Evolutionary conservation across 1,140 invertebrate species (phyloP).

Genomic region (Xylocopa sonorina): DNA sequence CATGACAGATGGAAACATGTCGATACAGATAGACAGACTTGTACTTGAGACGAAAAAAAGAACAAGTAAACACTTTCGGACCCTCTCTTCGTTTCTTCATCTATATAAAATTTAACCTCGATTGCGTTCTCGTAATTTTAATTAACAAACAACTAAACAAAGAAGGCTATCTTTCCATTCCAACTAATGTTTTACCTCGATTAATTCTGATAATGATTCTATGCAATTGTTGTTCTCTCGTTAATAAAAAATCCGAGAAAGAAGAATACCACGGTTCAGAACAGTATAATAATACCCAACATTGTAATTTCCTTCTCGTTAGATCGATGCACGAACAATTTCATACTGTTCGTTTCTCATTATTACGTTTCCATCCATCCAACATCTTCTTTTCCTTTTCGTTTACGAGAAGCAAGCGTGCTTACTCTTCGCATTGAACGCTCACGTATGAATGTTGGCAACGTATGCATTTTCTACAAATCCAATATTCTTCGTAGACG

Average conservation of each 20-base stretch:
- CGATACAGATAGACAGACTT: background rate
- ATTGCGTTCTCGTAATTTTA: constrained; percentile 55
- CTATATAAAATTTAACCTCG: constrained; percentile 11
- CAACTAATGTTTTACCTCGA: constrained; percentile 72
- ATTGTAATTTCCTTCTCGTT: constrained; percentile 62
- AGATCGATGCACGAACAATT: constrained; percentile 19
- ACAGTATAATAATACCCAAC: constrained; percentile 41
- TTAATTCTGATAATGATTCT: constrained; percentile 74
- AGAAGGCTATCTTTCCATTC: constrained; percentile 68
- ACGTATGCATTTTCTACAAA: constrained; percentile 59
- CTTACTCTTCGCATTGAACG: constrained; percentile 23
- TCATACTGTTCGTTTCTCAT: constrained; percentile 33
- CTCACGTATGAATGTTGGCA: constrained; percentile 35
- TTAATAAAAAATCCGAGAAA: constrained; percentile 74
- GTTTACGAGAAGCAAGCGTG: too few relatives aligned
- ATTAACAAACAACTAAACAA: constrained; percentile 35
- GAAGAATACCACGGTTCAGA: constrained; percentile 55
- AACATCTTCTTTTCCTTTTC: constrained; percentile 1
- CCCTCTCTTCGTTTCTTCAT: background rate
- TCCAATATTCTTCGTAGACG: constrained; percentile 52
- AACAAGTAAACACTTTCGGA: background rate
- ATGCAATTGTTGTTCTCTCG: constrained; percentile 76
- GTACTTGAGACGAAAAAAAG: too few relatives aligned
- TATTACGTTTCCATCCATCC: constrained; percentile 9
- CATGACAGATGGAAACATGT: background rate